Conservation (phyloP, 1,140 invertebrate genomes). For the Drosophila sp. region DNA sequence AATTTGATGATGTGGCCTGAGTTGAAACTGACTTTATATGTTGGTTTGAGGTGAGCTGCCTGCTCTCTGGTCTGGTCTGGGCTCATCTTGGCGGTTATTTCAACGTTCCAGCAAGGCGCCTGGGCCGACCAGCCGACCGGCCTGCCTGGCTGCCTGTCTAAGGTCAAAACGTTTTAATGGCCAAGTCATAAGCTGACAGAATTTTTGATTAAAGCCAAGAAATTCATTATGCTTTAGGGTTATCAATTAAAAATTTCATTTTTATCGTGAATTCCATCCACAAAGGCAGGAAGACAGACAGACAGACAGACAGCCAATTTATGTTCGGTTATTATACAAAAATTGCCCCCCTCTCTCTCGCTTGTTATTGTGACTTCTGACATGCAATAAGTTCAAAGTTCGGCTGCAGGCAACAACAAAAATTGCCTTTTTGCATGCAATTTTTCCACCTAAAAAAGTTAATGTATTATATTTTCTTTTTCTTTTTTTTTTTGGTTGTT, state of each 20-base stretch:
- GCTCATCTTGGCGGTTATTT: not conserved
- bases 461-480: not conserved
- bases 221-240: conserved; percentile 6
- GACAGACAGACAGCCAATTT: not conserved
- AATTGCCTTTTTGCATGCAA: conserved; percentile 12
- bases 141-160: not conserved
- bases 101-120: not conserved
- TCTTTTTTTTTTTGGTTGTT: not conserved
- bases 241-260: conserved; percentile 20
- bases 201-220: conserved; percentile 8
- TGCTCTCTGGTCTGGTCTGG: not conserved
- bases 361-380: not conserved
- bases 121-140: too few relatives aligned
- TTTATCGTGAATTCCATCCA: not conserved
- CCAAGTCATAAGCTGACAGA: conserved; percentile 34
- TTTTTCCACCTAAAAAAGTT: not conserved
- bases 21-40: conserved; percentile 25
- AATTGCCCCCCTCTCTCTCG: not conserved
- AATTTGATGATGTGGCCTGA: conserved; percentile 62
- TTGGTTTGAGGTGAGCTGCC: not conserved
- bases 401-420: conserved; percentile 1
- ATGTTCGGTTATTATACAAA: not conserved
- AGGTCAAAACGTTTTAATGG: conserved; percentile 45
- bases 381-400: conserved; percentile 7
- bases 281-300: not conserved